A percentile compares a stretch with the other conserved stretches of the same genome.
These are phyloP conservation scores for Muscicapa striata DNA, from an alignment of 2,797 vertebrate species.

Conservation along the genomic window DNA sequence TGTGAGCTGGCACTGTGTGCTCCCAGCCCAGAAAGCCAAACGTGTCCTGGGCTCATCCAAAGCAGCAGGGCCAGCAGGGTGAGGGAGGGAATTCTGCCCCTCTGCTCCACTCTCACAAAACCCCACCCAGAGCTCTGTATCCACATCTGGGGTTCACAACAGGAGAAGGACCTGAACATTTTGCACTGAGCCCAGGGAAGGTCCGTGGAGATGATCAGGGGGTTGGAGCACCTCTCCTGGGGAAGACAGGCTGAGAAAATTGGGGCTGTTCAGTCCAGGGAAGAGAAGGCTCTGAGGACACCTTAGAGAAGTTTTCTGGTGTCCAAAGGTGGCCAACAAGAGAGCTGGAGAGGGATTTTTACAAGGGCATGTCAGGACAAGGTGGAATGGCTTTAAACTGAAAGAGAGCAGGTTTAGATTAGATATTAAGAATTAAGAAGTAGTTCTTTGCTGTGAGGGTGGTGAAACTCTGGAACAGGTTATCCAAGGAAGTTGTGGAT, in stretches of 20 bases:
- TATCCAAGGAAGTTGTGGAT: not conserved
- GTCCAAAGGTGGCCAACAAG: not conserved
- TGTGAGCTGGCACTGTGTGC: not conserved
- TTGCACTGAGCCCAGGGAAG: not conserved
- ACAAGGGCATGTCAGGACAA: too few species aligned
- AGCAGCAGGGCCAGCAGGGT: rapidly evolving
- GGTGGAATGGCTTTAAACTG: not conserved
- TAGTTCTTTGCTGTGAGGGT: not conserved
- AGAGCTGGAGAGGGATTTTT: not conserved
- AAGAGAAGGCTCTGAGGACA: not conserved
- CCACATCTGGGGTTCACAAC: not conserved
- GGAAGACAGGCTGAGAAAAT: not conserved
- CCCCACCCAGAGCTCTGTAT: too few species aligned
- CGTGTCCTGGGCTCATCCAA: not conserved
- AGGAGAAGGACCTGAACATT: not conserved
- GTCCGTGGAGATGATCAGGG: not conserved
- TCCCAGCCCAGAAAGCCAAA: not conserved
- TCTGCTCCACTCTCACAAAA: not conserved
- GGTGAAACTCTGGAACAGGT: not conserved
- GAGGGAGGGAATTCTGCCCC: not conserved
- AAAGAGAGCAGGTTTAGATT: not conserved
- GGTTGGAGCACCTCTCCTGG: not conserved
- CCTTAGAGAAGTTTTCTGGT: not conserved
- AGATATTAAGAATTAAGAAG: not conserved
- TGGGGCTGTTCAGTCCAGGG: not conserved